Percentiles rank a stretch among this genome's conserved stretches.
Evolutionary conservation across 2,113 vertebrate species (phyloP).

Genomic region (Pundamilia nyererei): DNA sequence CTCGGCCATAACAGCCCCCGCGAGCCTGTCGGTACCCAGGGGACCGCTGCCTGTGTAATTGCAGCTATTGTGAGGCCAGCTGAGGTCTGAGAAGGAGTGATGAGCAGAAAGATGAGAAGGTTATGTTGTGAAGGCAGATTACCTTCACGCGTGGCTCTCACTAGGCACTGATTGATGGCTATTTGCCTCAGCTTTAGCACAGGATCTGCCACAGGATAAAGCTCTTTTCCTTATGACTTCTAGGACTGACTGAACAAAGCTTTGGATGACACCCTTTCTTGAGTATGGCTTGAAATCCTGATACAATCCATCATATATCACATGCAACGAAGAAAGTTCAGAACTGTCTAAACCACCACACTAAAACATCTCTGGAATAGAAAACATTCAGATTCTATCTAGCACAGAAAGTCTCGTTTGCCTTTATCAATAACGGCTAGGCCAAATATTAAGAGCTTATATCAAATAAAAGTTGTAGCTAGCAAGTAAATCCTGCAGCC

Average conservation of each 20-base stretch:
- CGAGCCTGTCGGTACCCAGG: background rate
- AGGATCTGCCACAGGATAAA: background rate
- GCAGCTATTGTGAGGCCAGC: conserved; percentile 62
- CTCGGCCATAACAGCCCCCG: conserved; percentile 37
- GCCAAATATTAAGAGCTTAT: rapidly evolving
- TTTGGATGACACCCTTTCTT: background rate
- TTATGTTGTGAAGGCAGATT: background rate
- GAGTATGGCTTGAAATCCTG: background rate
- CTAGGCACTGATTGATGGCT: conserved; percentile 26
- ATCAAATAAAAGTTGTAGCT: background rate
- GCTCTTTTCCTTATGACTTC: background rate
- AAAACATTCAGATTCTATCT: background rate
- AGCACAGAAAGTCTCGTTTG: background rate
- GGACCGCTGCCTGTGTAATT: conserved; percentile 51
- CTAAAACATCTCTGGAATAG: background rate
- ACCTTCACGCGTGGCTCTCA: background rate
- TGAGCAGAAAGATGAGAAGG: conserved; percentile 9
- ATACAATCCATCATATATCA: background rate
- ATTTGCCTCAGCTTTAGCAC: background rate
- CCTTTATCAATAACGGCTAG: rapidly evolving
- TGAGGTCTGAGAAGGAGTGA: conserved; percentile 47
- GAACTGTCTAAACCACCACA: background rate
- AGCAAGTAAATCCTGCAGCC: background rate
- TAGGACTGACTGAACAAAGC: background rate
- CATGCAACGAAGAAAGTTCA: background rate